Base-by-base conservation (phyloP, 2,888 invertebrate genomes). In the Epirrhoe tristata region DNA sequence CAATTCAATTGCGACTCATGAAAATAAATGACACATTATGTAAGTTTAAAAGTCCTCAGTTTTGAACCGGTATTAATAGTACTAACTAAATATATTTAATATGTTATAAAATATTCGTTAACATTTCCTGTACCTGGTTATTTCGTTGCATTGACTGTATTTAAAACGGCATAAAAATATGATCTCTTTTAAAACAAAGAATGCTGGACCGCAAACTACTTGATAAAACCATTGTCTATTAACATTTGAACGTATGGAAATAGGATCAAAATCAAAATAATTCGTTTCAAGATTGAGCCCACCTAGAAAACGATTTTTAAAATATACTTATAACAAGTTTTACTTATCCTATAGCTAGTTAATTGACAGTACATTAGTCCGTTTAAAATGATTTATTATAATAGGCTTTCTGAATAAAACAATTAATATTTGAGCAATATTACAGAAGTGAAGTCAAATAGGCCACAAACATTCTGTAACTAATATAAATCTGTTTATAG, bases 91-190 rank as follows among this genome's bases (percentile, higher is more conserved):
- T 81, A 82, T 83, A 85, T 75, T 80, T 86, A 43, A 84, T 78
- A 72, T 75, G 56, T 63, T 78, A 77, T 34, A 75, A 83, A 80
- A 77, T 77, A 76, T 84, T 83, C 80, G 78, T 77, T 83, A 66
- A 76, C 76, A 71, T 75, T 78, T 80, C 82, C 83, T 84, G 85
- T 82, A 67, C 79, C 80, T 82, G 82, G 77, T 78, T 81, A 80
- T 82, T 88, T 88, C 88, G 88, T 88, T 88, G 88, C 83, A 83
- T 85, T 82, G 79, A 79, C 80, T 82, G 79, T 78, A 74, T 67
- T 71, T 62, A 74, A 73, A 74, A 73, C 70, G 73, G 77, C 72
- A 74, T 75, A 76, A 76, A 77, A 76, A 74, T 77, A 74, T 71
- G 51, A 67, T 73, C 72, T 73, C 73, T 77, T 53, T 67, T 55